A percentile compares a stretch with the other conserved stretches of the same genome.
Conservation (phyloP, 2,113 vertebrate genomes). For the Vulpes vulpes region DNA sequence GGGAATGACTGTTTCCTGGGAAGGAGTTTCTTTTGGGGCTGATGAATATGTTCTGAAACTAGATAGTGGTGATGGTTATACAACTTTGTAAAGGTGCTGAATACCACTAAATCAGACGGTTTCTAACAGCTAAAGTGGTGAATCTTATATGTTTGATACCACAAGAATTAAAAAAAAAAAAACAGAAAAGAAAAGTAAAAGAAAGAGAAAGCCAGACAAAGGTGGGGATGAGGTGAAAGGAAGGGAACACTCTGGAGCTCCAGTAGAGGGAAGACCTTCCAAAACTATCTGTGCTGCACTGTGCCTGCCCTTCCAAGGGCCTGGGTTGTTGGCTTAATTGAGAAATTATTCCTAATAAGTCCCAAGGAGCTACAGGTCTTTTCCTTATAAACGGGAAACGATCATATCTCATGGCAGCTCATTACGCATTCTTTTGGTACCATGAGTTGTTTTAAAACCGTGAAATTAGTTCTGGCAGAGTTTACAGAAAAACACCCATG, state of each 20-base stretch:
- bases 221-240: not conserved
- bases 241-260: not conserved
- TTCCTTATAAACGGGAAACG: constrained; percentile 84
- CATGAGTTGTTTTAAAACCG: constrained; percentile 89
- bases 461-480: constrained; percentile 92
- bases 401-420: constrained; percentile 87
- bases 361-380: constrained; percentile 85
- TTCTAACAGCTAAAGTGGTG: not conserved
- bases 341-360: constrained; percentile 88
- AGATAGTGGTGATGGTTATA: not conserved
- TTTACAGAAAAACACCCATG: constrained; percentile 89
- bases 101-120: not conserved
- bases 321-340: constrained; percentile 80
- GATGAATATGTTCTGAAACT: not conserved
- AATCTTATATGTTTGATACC: not conserved
- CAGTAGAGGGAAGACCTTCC: constrained; percentile 11
- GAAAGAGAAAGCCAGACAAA: not conserved
- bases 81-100: not conserved
- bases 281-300: constrained; percentile 33
- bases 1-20: not conserved
- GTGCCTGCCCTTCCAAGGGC: constrained; percentile 42
- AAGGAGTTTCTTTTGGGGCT: not conserved
- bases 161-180: not conserved
- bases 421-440: constrained; percentile 90
- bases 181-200: not conserved